These are phyloP conservation scores for Pogona vitticeps DNA, from an alignment of 2,113 vertebrate species.

Conservation along the genomic window DNA sequence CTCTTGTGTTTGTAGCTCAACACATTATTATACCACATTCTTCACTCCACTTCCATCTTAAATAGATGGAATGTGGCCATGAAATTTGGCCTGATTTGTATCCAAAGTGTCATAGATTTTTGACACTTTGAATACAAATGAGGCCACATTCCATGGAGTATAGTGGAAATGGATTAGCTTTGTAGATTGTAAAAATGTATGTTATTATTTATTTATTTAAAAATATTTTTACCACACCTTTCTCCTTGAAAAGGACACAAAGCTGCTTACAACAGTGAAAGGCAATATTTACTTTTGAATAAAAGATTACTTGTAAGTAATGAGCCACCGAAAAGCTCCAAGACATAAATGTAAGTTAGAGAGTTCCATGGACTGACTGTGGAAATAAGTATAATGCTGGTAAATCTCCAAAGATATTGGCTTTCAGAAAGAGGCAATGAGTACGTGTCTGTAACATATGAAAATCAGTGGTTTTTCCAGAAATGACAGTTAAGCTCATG, in stretches of 20 bases:
- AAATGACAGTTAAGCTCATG: conserved; percentile 47
- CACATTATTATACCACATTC: too few relatives aligned
- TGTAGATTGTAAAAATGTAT: conserved; percentile 9
- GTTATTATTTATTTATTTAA: too few relatives aligned
- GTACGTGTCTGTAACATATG: conserved; percentile 23
- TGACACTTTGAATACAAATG: neutral
- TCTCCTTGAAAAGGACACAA: too few relatives aligned
- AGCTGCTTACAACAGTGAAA: too few relatives aligned
- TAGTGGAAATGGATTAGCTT: neutral
- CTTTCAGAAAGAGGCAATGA: neutral
- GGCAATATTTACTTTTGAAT: too few relatives aligned
- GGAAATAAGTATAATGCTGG: conserved; percentile 1
- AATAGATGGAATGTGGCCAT: neutral
- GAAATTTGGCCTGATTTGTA: too few relatives aligned
- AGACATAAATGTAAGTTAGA: conserved; percentile 6
- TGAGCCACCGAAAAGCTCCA: neutral
- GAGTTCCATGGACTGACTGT: neutral
- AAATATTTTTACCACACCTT: too few relatives aligned
- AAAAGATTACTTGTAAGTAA: conserved; percentile 29
- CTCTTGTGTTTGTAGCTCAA: neutral
- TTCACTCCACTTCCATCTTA: neutral
- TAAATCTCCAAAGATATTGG: conserved; percentile 30
- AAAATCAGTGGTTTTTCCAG: conserved; percentile 49
- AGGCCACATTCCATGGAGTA: neutral
- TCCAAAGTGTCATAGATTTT: neutral